Base-by-base conservation (phyloP, 1,140 invertebrate genomes). In the Triops longicaudatus region DNA sequence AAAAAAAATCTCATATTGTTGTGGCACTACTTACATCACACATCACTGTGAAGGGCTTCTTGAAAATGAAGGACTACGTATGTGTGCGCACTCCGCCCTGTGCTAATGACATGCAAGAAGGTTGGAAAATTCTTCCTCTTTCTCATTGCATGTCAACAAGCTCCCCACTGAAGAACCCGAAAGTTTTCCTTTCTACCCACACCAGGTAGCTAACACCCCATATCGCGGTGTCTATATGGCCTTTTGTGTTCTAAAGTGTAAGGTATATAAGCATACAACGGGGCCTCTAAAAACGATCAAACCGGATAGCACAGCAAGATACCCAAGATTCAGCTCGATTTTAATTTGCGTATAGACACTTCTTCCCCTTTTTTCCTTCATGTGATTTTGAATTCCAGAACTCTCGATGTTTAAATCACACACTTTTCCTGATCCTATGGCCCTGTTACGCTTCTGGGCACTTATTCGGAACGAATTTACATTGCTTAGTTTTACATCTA, bases 61-160 rank as follows among this genome's bases (percentile, higher is more conserved):
- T 22, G 50, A 22, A 22, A 22, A 9, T 17, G n/a, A 7, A 22
- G 22, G 50, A 63, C 4, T 63, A 22, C 22, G 50, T 17, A 22
- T 63, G 22, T 63, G n/a, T 63, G 50, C 22, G 50, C 22, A 63
- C 50, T 63, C 50, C 50, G 50, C 50, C 50, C 50, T 63, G 50
- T 63, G 50, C 50, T 63, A 63, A 63, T 63, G 50, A 63, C 50
- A 63, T 63, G 50, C 50, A 63, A 63, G 50, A 63, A 63, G 50
- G 50, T 63, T 63, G 50, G 50, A 22, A 63, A 63, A 63, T 63
- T 63, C 50, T 63, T 63, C 50, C 17, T 63, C 50, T 63, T 63
- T 63, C 50, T 63, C 50, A 63, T 63, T 63, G 50, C 50, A 63
- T 63, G 50, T 63, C 50, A 63, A 63, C 50, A 63, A 63, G 50